Evolutionary conservation across 2,888 invertebrate species (phyloP), one percentile per base, ranked within the genome.

Genomic region (Hemicrepidius hirtus): DNA sequence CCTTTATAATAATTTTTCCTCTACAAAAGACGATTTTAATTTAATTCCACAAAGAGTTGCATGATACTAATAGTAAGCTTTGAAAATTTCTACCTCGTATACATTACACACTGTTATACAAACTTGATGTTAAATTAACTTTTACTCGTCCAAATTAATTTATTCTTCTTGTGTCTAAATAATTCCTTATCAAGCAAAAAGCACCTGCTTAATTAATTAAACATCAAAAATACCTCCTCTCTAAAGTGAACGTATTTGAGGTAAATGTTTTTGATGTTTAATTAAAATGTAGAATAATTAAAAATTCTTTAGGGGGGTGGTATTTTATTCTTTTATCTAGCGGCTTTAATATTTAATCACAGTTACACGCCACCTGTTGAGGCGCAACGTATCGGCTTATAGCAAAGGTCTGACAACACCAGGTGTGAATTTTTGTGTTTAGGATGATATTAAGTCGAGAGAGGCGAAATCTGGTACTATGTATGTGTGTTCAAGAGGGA

Each of bases 251-350:
- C 37, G 7, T 18, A 57, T 24, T 71, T 46, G 57, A 46, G 12
- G 49, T 49, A 59, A 57, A 65, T 65, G 70, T 71, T 71, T 65
- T 65, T 71, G 70, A 71, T 71, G 65, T 64, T 71, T 71, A 71
- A 71, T 71, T 71, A 57, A 65, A 65, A 18, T 37, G 35, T 6
- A 32, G 46, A 57, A 59, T 64, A 64, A 65, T 70, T 65, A 35
- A 18, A 71, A 71, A 64, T 49, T 57, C 57, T 46, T 65, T 18
- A n/a, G 35, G 18, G 18, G 32, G 12, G 37, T 18, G n/a, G 10
- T 1, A 12, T 21, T 50, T 28, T 7, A 50, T 50, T 9, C 12
- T 21, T 50, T 21, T 28, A 50, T 50, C 50, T 50, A 21, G 12
- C 24, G 0, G 20, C 20, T 28, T 12, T 50, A 18, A 9, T 13